Percentiles rank a stretch among this genome's conserved stretches.
Conservation (phyloP, 2,113 vertebrate species). For the Rana temporaria region DNA sequence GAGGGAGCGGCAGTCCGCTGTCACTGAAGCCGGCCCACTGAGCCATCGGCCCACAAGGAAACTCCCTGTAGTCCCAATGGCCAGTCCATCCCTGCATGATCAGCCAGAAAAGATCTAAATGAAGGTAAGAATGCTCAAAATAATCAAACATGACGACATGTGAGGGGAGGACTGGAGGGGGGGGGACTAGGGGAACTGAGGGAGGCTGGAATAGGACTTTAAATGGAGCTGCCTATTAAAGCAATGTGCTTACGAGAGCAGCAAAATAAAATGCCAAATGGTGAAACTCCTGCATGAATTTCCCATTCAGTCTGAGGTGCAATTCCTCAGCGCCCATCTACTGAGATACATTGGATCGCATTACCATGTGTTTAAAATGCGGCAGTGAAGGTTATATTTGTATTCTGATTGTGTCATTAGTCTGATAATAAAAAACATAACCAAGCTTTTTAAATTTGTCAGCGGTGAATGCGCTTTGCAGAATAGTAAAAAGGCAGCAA, state of each 20-base stretch:
- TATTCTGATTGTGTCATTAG: slow-evolving; percentile 44
- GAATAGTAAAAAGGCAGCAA: slow-evolving; percentile 23
- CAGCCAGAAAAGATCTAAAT: too few relatives aligned
- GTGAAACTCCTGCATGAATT: neutral
- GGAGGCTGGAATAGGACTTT: too few relatives aligned
- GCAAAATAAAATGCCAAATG: neutral
- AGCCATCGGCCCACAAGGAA: too few relatives aligned
- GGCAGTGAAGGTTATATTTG: slow-evolving; percentile 37
- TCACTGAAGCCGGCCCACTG: too few relatives aligned
- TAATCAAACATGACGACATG: too few relatives aligned
- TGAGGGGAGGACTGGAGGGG: too few relatives aligned
- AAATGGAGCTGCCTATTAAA: too few relatives aligned
- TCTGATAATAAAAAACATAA: slow-evolving; percentile 46
- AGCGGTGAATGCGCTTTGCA: neutral
- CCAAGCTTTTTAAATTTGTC: slow-evolving; percentile 19
- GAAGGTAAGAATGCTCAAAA: too few relatives aligned
- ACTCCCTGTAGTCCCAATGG: too few relatives aligned
- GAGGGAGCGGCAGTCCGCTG: too few relatives aligned
- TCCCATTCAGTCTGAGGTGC: neutral
- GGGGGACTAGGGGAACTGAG: too few relatives aligned
- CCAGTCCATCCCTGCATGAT: too few relatives aligned
- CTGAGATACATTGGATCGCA: neutral
- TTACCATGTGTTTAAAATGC: slow-evolving; percentile 9
- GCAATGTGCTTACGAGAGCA: neutral
- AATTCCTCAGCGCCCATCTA: neutral